Evolutionary conservation across 1,140 invertebrate species (phyloP), one percentile per base, ranked within the genome.

Genomic region (Trichomalopsis sarcophagae): DNA sequence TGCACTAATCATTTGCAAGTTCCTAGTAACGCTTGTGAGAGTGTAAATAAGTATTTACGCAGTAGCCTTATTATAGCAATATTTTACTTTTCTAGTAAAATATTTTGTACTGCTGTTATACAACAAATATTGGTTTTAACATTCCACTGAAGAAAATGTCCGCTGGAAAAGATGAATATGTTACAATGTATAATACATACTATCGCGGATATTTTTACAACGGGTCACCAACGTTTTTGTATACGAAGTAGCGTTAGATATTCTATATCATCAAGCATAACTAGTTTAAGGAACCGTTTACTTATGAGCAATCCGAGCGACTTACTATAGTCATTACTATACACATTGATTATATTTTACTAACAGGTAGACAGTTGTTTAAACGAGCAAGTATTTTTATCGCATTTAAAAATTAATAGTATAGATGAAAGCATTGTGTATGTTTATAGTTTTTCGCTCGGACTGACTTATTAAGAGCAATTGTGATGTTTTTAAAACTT

Each of bases 21-120:
- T 81, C 78, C 78, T 81, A 81, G 69, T 44, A 81, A 40, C 21
- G 36, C 33, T 71, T 81, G 4, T 71, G 69, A 80, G n/a, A 80
- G 11, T 71, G 36, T 81, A 81, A 36, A 81, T 81, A 71, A 1
- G 33, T 44, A 62, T 62, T 62, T 7, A 21, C 55, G 13, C 2
- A 17, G 7, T 62, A 62, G 55, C 27, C 27, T 27, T 27, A 27
- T 27, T 27, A 27, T 62, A 62, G 55, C 21, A 62, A 21, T n/a
- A n/a, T 62, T 62, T 62, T n/a, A n/a, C 17, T 62, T 17, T 62
- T 62, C 3, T n/a, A 5, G 55, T 7, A 21, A 62, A 62, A 62
- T n/a, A 62, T 62, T 62, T 62, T 62, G 3, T 62, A 62, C 55
- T 62, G 4, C 17, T 4, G 55, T n/a, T 62, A 62, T 62, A 17